Evolutionary conservation across 64 coral and sea anemone genomes (phyloP).

Genomic region (Dendrophyllia cribrosa): DNA sequence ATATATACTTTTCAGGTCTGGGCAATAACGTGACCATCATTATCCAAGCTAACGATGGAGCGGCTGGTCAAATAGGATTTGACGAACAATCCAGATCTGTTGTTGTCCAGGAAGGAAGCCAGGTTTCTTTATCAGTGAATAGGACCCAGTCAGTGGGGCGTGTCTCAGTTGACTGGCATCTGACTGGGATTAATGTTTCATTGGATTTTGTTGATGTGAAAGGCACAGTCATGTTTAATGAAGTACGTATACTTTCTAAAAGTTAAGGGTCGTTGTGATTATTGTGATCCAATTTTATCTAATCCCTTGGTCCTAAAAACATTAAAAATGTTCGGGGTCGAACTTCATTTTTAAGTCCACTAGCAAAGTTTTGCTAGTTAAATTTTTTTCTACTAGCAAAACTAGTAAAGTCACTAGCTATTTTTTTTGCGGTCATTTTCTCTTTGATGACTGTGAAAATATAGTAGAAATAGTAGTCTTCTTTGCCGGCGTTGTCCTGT

Average conservation of each 20-base stretch:
- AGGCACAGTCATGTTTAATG: slow-evolving; percentile 65
- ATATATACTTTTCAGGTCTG: slow-evolving; percentile 17
- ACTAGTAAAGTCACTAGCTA: too few species aligned
- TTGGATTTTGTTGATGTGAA: slow-evolving; percentile 70
- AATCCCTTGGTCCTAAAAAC: too few species aligned
- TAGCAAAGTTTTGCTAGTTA: too few species aligned
- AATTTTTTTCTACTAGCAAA: too few species aligned
- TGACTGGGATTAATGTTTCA: slow-evolving; percentile 77
- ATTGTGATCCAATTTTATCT: too few species aligned
- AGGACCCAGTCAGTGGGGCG: slow-evolving; percentile 79
- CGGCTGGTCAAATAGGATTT: slow-evolving; percentile 90
- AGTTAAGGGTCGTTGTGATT: too few species aligned
- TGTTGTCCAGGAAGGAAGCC: slow-evolving; percentile 77
- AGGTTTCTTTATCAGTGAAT: slow-evolving; percentile 62
- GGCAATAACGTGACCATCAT: slow-evolving; percentile 92
- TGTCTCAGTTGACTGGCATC: slow-evolving; percentile 78
- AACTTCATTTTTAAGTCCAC: too few species aligned
- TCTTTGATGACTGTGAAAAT: too few species aligned
- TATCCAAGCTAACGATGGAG: slow-evolving; percentile 94
- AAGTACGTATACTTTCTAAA: slow-evolving; percentile 42
- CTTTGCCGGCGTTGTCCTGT: too few species aligned
- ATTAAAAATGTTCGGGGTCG: too few species aligned
- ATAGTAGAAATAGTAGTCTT: too few species aligned
- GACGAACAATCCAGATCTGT: slow-evolving; percentile 70
- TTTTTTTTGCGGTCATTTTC: too few species aligned